Conservation (phyloP, 2,113 vertebrate genomes). For the Prunella fulvescens region DNA sequence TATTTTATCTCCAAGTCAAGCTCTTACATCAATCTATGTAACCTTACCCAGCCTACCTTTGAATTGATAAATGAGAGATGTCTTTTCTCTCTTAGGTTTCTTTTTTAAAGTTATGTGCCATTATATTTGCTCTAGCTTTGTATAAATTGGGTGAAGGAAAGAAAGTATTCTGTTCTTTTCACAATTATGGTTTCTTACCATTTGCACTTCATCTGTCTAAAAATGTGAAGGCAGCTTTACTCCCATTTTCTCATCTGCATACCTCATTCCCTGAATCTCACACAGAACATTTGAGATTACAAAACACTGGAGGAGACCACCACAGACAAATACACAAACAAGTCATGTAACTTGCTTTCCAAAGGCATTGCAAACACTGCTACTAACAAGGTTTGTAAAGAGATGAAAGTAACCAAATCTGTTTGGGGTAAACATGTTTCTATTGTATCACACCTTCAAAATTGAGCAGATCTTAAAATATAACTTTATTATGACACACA, state of each 20-base stretch:
- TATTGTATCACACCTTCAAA: conserved; percentile 33
- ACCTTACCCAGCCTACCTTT: background rate
- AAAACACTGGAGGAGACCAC: background rate
- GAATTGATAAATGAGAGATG: background rate
- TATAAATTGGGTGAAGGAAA: background rate
- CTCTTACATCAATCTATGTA: background rate
- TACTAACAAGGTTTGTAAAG: background rate
- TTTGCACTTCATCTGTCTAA: background rate
- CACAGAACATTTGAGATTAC: background rate
- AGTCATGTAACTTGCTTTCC: background rate
- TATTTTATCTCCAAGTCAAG: background rate
- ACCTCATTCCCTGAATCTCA: background rate
- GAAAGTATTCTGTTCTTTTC: background rate
- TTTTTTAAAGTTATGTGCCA: background rate
- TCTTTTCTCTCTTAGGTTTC: background rate
- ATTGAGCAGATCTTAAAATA: conserved; percentile 38
- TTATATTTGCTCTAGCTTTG: background rate
- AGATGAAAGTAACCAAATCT: background rate
- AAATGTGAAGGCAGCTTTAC: background rate
- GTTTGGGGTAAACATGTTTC: conserved; percentile 18
- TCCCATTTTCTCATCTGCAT: background rate
- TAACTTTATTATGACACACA: background rate
- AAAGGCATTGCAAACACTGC: background rate
- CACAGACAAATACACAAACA: conserved; percentile 25
- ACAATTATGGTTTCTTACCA: background rate